Conservation (phyloP, 2,797 vertebrate species). For the Sarcophilus harrisii region DNA sequence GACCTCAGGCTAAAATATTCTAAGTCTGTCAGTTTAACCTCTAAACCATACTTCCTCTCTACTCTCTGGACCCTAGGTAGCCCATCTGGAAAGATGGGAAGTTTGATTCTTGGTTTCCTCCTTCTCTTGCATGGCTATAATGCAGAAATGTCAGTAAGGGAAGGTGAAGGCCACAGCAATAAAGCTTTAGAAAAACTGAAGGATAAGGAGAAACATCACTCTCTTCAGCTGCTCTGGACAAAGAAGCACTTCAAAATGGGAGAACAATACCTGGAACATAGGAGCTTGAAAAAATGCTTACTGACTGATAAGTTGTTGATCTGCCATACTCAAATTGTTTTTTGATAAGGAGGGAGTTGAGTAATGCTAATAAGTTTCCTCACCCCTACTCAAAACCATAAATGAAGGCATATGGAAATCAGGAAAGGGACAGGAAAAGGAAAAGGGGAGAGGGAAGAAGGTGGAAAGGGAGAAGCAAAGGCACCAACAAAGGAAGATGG, state of each 20-base stretch:
- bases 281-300: not conserved
- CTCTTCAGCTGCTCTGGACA: not conserved
- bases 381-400: slow-evolving; percentile 30
- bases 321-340: not conserved
- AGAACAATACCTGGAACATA: not conserved
- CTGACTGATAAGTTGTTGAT: not conserved
- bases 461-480: not conserved
- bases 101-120: not conserved
- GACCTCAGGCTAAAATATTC: not conserved
- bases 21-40: not conserved
- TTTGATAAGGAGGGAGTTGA: not conserved
- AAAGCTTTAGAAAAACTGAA: not conserved
- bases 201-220: not conserved
- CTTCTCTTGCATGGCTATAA: not conserved
- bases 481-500: too few species aligned
- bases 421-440: not conserved
- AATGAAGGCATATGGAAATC: not conserved
- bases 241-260: not conserved
- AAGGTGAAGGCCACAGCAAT: not conserved
- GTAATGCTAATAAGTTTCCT: slow-evolving; percentile 30
- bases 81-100: not conserved
- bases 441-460: not conserved
- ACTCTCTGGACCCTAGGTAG: not conserved
- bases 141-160: too few species aligned
- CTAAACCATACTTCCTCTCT: not conserved